phyloP scores from a whole-genome alignment of 2,113 vertebrate genomes.

The Anoplopoma fimbria region DNA sequence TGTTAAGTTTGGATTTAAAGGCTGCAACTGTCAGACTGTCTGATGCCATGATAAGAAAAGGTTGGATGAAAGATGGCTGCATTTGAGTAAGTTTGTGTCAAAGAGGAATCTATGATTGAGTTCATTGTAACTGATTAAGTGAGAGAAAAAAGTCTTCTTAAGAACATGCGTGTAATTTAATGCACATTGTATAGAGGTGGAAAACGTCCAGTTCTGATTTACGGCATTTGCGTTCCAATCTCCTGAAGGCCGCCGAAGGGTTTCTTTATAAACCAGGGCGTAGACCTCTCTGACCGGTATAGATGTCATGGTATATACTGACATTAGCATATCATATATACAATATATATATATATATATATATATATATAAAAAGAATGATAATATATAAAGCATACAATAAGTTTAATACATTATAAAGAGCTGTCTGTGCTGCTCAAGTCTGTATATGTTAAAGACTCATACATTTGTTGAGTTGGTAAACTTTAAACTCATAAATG shows the following conservation, averaged over 20 bases:
- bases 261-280: background rate
- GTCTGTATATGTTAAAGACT: background rate
- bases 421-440: background rate
- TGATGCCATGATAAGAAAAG: background rate
- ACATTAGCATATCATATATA: too few species aligned
- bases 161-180: background rate
- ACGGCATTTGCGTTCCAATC: background rate
- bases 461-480: background rate
- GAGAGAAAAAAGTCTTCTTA: background rate
- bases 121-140: background rate
- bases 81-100: background rate
- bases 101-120: background rate
- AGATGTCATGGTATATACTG: too few species aligned
- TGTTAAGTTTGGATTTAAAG: background rate
- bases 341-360: background rate
- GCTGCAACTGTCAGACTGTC: too few species aligned
- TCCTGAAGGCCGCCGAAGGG: background rate
- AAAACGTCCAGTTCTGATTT: too few species aligned
- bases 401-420: background rate
- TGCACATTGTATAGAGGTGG: background rate
- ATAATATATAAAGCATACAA: background rate
- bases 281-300: background rate
- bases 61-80: background rate
- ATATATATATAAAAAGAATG: too few species aligned
- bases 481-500: background rate